Evolutionary conservation across 2,113 vertebrate species (phyloP).

Genomic region (Eleginops maclovinus): DNA sequence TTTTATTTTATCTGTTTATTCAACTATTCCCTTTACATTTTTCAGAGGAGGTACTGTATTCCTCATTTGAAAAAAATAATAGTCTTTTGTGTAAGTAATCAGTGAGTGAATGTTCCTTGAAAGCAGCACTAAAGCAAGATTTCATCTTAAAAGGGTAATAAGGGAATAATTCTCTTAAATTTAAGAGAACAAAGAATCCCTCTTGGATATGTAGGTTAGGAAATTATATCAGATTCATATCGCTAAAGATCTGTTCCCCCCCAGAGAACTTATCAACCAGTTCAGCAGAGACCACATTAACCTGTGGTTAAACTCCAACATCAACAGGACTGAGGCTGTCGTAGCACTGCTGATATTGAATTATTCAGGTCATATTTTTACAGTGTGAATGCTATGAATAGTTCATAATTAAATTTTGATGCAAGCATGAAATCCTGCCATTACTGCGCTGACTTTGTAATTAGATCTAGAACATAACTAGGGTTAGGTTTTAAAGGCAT

Average conservation of each 20-base stretch:
- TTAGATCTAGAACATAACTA: constrained; percentile 54
- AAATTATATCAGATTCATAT: constrained; percentile 12
- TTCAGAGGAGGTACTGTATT: background rate
- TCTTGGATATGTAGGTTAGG: constrained; percentile 18
- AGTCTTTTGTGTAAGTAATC: constrained; percentile 4
- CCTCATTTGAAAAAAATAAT: background rate
- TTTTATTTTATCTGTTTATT: constrained; percentile 4
- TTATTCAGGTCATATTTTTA: constrained; percentile 68
- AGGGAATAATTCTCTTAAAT: background rate
- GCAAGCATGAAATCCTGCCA: constrained; percentile 65
- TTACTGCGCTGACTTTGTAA: constrained; percentile 38
- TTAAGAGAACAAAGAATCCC: constrained; percentile 2
- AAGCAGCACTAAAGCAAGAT: constrained; percentile 2
- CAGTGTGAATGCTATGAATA: constrained; percentile 58
- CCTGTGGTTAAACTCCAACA: constrained; percentile 20
- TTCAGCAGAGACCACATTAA: constrained; percentile 2
- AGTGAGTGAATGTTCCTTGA: background rate
- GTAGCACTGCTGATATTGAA: constrained; percentile 31
- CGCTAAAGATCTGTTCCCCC: constrained; percentile 29
- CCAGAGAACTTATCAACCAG: constrained; percentile 10
- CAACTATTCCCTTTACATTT: background rate
- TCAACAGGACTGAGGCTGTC: constrained; percentile 35
- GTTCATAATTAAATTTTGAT: constrained; percentile 67
- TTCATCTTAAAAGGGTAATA: background rate
- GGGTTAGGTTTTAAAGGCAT: constrained; percentile 30